Base-by-base conservation (phyloP, 2,888 invertebrate genomes). In the Drosophila testacea region DNA sequence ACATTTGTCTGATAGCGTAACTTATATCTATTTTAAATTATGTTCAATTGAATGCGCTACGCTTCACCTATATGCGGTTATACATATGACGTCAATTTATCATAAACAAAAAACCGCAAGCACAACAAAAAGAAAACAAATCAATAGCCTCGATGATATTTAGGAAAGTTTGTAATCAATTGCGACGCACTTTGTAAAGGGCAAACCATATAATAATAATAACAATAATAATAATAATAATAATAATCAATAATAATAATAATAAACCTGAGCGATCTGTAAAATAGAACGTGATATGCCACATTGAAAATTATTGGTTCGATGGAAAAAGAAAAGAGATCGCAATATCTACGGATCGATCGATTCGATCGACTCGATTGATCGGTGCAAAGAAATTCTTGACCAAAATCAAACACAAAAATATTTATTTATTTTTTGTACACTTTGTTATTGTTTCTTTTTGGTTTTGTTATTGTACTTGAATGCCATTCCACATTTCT, bases 11-110 rank as follows among this genome's bases (percentile, higher is more conserved):
- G 76, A 77, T 87, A 84, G 73, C 73, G 68, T 46, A 71, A 83
- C 74, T 83, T 83, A 81, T 83, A 88, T 88, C 88, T 83, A 73
- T 87, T 83, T 83, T 83, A 83, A 83, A 83, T 83, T 72, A 83
- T 84, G 82, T 84, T 87, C 88, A 83, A 83, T 83, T 83, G 81
- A 83, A 59, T 81, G 74, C 73, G 80, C 57, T 68, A 68, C 79
- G 81, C 76, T 81, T 83, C 82, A 84, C 82, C 75, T 79, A 75
- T 62, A 69, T 74, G 69, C 62, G 60, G 44, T 57, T 69, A 48
- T 71, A 22, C 22, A 22, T 22, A 74, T 79, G 79, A 79, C 79
- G 79, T 79, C 79, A 79, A 77, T 81, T 73, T 76, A 32, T 61
- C 55, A 65, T 61, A 47, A 47, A 59, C 22, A 48, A 59, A 9